Percentiles rank a stretch among this genome's conserved stretches.
Evolutionary conservation across 2,797 vertebrate species (phyloP).

Genomic region (Pseudopleuronectes americanus): DNA sequence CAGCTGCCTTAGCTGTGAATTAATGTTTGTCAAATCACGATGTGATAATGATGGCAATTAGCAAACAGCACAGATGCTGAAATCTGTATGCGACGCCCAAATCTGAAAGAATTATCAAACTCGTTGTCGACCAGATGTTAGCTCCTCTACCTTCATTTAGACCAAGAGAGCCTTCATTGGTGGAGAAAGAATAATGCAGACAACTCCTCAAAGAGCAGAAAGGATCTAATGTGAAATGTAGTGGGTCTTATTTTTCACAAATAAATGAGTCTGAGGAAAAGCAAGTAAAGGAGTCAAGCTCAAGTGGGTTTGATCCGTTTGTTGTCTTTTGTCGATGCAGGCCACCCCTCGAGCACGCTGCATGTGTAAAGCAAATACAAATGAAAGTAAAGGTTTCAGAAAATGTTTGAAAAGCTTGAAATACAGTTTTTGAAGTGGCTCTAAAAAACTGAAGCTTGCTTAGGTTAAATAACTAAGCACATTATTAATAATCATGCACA

Average conservation of each 20-base stretch:
- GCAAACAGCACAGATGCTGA: conserved; percentile 61
- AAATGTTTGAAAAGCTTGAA: too few species aligned
- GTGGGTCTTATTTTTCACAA: conserved; percentile 7
- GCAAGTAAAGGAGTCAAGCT: not conserved
- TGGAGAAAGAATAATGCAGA: conserved; percentile 5
- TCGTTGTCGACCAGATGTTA: conserved; percentile 61
- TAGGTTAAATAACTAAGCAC: too few species aligned
- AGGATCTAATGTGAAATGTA: not conserved
- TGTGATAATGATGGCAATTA: conserved; percentile 63
- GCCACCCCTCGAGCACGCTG: not conserved
- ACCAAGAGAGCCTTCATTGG: conserved; percentile 14
- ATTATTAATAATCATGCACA: too few species aligned
- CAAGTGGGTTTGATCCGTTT: too few species aligned
- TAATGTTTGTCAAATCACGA: conserved; percentile 44
- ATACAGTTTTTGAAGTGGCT: too few species aligned
- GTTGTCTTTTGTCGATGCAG: too few species aligned
- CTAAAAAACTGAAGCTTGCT: too few species aligned
- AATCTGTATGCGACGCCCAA: conserved; percentile 34
- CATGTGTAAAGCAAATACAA: not conserved
- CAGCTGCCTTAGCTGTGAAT: conserved; percentile 61
- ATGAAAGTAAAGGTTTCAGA: not conserved
- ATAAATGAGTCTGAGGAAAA: conserved; percentile 8
- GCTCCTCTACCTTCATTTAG: conserved; percentile 29
- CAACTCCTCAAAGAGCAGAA: conserved; percentile 22
- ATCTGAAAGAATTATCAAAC: conserved; percentile 51